Conservation (phyloP, 2,113 vertebrate species). For the Petromus typicus region DNA sequence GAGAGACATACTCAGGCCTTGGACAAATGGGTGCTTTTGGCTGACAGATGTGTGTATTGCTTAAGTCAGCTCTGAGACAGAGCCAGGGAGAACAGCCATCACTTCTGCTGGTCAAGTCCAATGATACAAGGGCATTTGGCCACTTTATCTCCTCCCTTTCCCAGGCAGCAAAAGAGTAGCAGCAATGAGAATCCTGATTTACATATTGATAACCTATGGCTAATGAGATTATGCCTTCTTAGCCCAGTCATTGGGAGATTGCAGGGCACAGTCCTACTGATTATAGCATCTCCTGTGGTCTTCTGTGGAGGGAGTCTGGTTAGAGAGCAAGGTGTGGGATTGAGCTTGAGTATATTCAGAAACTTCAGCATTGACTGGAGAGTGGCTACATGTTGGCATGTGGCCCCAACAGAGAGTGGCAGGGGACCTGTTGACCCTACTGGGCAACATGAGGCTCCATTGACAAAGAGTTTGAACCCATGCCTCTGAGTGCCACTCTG, state of each 20-base stretch:
- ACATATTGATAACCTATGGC: background rate
- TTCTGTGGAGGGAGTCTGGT: background rate
- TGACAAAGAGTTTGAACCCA: background rate
- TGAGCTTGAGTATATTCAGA: background rate
- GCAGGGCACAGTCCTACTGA: background rate
- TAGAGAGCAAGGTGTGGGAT: background rate
- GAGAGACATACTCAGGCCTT: background rate
- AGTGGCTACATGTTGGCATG: background rate
- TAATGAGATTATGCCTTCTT: background rate
- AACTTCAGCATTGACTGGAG: background rate
- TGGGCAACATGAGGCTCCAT: rapidly evolving
- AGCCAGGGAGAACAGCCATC: background rate
- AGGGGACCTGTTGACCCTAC: background rate
- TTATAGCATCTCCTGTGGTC: background rate
- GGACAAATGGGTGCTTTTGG: background rate
- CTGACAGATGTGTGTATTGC: background rate
- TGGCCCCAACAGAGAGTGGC: background rate
- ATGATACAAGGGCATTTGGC: background rate
- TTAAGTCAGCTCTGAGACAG: background rate
- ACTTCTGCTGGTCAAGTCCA: background rate
- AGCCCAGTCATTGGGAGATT: background rate
- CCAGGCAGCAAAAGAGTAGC: background rate
- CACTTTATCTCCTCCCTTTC: background rate
- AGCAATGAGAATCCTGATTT: background rate
- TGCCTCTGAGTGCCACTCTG: background rate